Percentiles rank a stretch among this genome's conserved stretches.
phyloP scores from a whole-genome alignment of 2,113 vertebrate species.

The Podarcis muralis region DNA sequence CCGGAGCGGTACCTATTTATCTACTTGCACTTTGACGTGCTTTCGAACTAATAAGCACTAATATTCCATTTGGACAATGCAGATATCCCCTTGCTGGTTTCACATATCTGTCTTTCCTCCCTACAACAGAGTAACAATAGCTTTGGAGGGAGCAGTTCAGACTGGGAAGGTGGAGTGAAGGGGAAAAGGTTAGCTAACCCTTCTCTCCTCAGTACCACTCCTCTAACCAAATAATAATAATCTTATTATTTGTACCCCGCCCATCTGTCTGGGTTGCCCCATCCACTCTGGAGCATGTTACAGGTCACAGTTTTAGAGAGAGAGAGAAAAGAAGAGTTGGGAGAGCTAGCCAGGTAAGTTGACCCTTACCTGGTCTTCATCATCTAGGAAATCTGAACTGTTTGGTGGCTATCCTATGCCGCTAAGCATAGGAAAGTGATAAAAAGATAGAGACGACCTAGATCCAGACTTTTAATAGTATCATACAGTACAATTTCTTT shows the following conservation, averaged over 20 bases:
- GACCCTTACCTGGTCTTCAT: background rate
- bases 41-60: no score
- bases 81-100: background rate
- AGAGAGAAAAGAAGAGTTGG: background rate
- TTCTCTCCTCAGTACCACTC: no score
- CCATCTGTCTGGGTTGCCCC: no score
- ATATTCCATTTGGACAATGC: no score
- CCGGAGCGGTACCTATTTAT: no score
- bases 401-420: background rate
- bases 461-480: slow-evolving; percentile 33
- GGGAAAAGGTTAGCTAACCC: background rate
- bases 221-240: background rate
- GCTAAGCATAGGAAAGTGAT: background rate
- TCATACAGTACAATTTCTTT: slow-evolving; percentile 37
- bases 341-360: background rate
- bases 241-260: no score
- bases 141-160: background rate
- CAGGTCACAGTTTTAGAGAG: background rate
- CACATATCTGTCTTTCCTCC: no score
- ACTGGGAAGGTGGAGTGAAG: background rate
- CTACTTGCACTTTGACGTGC: no score
- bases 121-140: background rate
- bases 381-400: background rate
- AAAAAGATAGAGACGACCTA: background rate
- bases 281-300: background rate